Evolutionary conservation across 2,113 vertebrate genomes (phyloP).

Genomic region (Egretta garzetta): DNA sequence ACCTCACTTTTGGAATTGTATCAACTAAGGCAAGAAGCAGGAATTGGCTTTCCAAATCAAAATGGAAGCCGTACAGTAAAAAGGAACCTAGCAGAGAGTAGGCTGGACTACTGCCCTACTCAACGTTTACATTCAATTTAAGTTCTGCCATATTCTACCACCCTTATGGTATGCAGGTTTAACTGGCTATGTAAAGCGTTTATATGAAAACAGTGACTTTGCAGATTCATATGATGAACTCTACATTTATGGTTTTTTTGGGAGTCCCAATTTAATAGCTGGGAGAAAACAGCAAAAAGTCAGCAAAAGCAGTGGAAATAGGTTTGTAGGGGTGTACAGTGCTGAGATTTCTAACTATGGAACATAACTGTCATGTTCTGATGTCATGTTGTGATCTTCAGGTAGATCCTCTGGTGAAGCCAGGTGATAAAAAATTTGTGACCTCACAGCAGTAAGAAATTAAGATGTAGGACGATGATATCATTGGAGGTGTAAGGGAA

Average conservation of each 20-base stretch:
- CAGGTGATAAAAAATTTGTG: not conserved
- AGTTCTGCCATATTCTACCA: not conserved
- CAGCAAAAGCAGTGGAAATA: not conserved
- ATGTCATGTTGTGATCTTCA: not conserved
- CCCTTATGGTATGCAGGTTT: not conserved
- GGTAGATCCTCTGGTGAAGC: not conserved
- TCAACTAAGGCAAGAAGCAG: not conserved
- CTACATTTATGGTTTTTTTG: not conserved
- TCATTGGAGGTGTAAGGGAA: not conserved
- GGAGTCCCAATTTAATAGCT: not conserved
- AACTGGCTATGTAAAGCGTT: not conserved
- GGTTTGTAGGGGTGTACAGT: not conserved
- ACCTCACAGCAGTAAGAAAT: not conserved
- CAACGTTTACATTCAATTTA: not conserved
- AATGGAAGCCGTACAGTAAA: not conserved
- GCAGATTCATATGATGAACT: not conserved
- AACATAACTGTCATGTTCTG: not conserved
- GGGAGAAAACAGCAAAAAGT: not conserved
- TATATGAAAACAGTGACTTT: not conserved
- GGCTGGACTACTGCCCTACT: not conserved
- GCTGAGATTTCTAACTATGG: not conserved
- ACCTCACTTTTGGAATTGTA: not conserved
- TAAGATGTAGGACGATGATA: not conserved
- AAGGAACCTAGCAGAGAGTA: not conserved
- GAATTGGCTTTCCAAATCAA: not conserved